A percentile compares a stretch with the other conserved stretches of the same genome.
Evolutionary conservation across 2,888 invertebrate genomes (phyloP).

Genomic region (Heliconius ethilla): DNA sequence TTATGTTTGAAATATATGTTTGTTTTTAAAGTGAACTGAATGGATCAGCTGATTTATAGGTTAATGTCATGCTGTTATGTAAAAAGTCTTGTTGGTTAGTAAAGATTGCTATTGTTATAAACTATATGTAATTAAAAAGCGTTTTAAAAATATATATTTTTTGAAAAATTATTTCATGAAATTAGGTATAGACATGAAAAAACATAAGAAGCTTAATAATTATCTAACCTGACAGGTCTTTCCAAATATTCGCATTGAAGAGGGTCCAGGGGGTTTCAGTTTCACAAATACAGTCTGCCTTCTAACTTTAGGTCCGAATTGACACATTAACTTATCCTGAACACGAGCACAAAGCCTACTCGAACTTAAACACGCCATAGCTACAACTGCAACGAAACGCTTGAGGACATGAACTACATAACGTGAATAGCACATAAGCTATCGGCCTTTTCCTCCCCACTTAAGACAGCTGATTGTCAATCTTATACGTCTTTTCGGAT

Average conservation of each 20-base stretch:
- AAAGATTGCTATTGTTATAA: constrained; percentile 19
- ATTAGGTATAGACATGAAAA: constrained; percentile 21
- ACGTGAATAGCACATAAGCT: constrained; percentile 66
- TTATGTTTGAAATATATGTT: neutral
- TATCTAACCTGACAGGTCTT: constrained; percentile 77
- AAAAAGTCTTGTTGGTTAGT: constrained; percentile 51
- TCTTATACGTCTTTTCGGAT: constrained; percentile 53
- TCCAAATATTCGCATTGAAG: constrained; percentile 80
- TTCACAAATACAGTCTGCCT: constrained; percentile 87
- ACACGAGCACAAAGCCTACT: constrained; percentile 91
- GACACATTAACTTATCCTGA: constrained; percentile 89
- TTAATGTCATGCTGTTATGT: constrained; percentile 67
- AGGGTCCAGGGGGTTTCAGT: constrained; percentile 85
- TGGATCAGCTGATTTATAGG: constrained; percentile 62
- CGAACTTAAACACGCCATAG: constrained; percentile 92
- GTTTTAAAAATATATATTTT: neutral
- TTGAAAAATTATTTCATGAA: neutral
- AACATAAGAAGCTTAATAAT: constrained; percentile 25
- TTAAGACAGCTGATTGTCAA: constrained; percentile 81
- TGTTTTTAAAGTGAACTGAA: neutral
- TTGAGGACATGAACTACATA: constrained; percentile 81
- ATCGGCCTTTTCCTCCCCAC: constrained; percentile 79
- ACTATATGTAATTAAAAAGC: constrained; percentile 44
- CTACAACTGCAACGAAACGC: constrained; percentile 87
- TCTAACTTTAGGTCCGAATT: constrained; percentile 87